phyloP scores from a whole-genome alignment of 2,113 vertebrate species.

The Otus sunia region DNA sequence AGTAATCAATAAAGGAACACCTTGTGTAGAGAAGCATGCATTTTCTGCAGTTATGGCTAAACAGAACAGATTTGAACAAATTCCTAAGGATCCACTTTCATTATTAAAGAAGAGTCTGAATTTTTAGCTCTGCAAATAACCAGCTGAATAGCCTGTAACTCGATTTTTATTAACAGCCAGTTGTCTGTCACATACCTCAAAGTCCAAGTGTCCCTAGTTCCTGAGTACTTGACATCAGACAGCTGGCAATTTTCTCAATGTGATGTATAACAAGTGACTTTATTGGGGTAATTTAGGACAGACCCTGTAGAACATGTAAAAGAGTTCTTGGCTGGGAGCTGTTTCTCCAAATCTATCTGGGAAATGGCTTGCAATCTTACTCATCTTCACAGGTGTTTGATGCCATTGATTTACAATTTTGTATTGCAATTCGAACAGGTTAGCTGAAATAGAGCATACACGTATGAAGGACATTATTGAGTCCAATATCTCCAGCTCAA shows the following conservation, averaged over 20 bases:
- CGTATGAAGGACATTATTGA: slow-evolving; percentile 69
- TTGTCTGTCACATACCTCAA: neutral
- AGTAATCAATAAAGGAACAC: slow-evolving; percentile 14
- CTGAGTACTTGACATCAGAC: slow-evolving; percentile 46
- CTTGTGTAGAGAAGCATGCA: neutral
- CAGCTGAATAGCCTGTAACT: slow-evolving; percentile 14
- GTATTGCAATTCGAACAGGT: slow-evolving; percentile 69
- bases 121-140: slow-evolving; percentile 48
- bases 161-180: slow-evolving; percentile 49
- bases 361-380: slow-evolving; percentile 65
- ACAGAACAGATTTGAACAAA: slow-evolving; percentile 16
- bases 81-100: slow-evolving; percentile 3
- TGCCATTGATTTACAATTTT: slow-evolving; percentile 71
- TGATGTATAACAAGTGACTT: slow-evolving; percentile 63
- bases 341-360: slow-evolving; percentile 66
- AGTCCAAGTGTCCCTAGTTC: slow-evolving; percentile 42
- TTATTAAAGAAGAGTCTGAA: slow-evolving; percentile 21
- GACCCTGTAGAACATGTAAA: slow-evolving; percentile 58
- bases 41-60: slow-evolving; percentile 20
- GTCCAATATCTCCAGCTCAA: slow-evolving; percentile 67
- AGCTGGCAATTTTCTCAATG: slow-evolving; percentile 56
- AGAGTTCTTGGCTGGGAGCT: slow-evolving; percentile 55
- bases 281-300: slow-evolving; percentile 63
- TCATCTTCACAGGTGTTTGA: slow-evolving; percentile 69
- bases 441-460: slow-evolving; percentile 72